Evolutionary conservation across 2,888 invertebrate species (phyloP), one percentile per base, ranked within the genome.

Genomic region (Linnaemya tessellans): DNA sequence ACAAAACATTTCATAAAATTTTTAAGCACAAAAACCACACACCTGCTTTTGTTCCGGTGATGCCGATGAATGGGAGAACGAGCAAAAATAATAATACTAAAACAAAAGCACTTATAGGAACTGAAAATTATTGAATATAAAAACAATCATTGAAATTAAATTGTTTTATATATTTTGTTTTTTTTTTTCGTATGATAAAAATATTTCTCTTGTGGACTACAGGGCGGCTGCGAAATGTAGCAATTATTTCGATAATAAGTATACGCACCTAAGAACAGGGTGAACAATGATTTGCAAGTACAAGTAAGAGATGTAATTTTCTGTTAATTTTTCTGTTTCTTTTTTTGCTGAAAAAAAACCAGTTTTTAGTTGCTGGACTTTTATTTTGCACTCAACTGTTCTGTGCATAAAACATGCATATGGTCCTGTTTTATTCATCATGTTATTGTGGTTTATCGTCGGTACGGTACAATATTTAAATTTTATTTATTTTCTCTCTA

Each of bases 1-100:
- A 67, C 62, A 62, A 67, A 64, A 70, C 15, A 81, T 71, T 84
- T 80, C 25, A 71, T 71, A 67, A 80, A 77, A 84, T 80, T 73
- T 78, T 3, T 18, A 62, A 68, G 78, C 22, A 67, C 38, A 74
- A 35, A 84, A 81, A 78, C 81, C 84, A 64, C 84, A 84, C 73
- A 84, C 78, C 78, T 74, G 78, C n/a, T 13, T 51, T 41, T 41
- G 38, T 41, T 30, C 22, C 49, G 74, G 74, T 38, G 5, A 15
- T 11, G 62, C 10, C n/a, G 65, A 38, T 49, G 58, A 30, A 9
- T 11, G 30, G n/a, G 22, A 22, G 20, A 51, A 18, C 60, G 25
- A 65, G 1, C 3, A 8, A 4, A 4, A 5, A 18, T 35, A 18
- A 18, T 7, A 46, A 35, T 30, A 81, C 49, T n/a, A 71, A n/a